These are phyloP conservation scores for Syritta pipiens DNA, from an alignment of 2,888 invertebrate genomes.

Conservation along the genomic window DNA sequence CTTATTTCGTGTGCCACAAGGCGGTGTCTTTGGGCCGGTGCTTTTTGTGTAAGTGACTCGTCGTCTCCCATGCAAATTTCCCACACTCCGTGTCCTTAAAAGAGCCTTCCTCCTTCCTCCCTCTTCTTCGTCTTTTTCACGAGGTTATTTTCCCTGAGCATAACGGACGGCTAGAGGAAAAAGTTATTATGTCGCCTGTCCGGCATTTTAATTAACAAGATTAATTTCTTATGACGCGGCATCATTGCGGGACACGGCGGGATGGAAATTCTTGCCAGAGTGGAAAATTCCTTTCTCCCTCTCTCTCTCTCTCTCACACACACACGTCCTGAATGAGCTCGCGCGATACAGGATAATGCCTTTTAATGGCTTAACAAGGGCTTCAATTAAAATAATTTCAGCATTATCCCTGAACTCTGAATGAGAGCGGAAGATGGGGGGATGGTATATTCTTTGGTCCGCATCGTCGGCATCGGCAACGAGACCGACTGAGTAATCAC, in stretches of 20 bases:
- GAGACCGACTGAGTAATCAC: not conserved
- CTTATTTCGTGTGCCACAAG: no score
- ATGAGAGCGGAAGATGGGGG: conserved; percentile 33
- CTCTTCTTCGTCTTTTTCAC: no score
- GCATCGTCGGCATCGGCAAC: conserved; percentile 1
- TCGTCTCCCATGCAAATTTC: no score
- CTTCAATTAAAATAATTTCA: conserved; percentile 68
- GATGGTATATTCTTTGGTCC: not conserved
- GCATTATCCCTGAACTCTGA: conserved; percentile 61
- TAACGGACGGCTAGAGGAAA: no score
- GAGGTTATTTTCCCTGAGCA: no score
- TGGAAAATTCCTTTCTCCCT: no score
- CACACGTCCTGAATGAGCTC: not conserved
- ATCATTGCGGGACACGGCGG: conserved; percentile 47
- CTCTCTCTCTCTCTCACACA: conserved; percentile 4
- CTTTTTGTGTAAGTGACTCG: no score
- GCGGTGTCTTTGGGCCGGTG: no score
- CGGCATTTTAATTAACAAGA: conserved; percentile 67
- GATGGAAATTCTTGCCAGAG: conserved; percentile 48
- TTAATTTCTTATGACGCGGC: conserved; percentile 65
- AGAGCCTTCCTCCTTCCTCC: no score
- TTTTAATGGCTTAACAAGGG: conserved; percentile 68
- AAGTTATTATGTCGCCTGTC: conserved; percentile 60
- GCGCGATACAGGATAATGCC: conserved; percentile 60
- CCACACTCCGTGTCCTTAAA: no score